These are phyloP conservation scores for Neoarius graeffei DNA, from an alignment of 2,113 vertebrate genomes.

Conservation along the genomic window DNA sequence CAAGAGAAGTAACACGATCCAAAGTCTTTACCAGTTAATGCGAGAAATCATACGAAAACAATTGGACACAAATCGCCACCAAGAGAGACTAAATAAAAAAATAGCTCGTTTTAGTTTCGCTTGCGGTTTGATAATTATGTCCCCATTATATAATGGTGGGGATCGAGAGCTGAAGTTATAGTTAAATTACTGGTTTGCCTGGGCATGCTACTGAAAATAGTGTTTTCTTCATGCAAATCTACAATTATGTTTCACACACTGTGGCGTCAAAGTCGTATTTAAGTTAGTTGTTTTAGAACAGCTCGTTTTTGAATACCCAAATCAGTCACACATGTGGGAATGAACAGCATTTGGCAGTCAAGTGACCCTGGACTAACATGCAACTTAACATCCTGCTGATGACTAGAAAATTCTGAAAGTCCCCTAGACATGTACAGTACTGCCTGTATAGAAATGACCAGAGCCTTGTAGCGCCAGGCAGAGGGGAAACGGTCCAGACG, in stretches of 20 bases:
- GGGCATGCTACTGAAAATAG: constrained; percentile 53
- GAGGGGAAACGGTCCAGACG: constrained; percentile 61
- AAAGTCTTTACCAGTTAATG: not conserved
- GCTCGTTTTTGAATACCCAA: constrained; percentile 44
- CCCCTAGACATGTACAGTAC: not conserved
- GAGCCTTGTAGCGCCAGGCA: constrained; percentile 18
- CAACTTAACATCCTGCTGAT: not conserved
- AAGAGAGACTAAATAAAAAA: not conserved
- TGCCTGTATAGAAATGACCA: not conserved
- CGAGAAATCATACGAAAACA: not conserved
- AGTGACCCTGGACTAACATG: not conserved
- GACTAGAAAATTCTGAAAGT: not conserved
- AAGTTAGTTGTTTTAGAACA: constrained; percentile 49
- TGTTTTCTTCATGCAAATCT: constrained; percentile 47
- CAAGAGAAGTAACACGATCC: not conserved
- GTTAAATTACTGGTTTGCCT: constrained; percentile 51
- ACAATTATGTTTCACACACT: constrained; percentile 61
- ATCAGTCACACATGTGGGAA: not conserved
- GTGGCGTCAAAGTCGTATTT: constrained; percentile 56
- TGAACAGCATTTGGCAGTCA: not conserved
- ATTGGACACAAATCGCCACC: not conserved
- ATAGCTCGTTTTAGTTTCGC: not conserved
- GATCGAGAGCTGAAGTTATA: constrained; percentile 28
- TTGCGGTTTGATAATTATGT: constrained; percentile 5
- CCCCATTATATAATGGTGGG: constrained; percentile 34